Evolutionary conservation across 2,113 vertebrate genomes (phyloP), one percentile per base, ranked within the genome.

Genomic region (Pimephales promelas): DNA sequence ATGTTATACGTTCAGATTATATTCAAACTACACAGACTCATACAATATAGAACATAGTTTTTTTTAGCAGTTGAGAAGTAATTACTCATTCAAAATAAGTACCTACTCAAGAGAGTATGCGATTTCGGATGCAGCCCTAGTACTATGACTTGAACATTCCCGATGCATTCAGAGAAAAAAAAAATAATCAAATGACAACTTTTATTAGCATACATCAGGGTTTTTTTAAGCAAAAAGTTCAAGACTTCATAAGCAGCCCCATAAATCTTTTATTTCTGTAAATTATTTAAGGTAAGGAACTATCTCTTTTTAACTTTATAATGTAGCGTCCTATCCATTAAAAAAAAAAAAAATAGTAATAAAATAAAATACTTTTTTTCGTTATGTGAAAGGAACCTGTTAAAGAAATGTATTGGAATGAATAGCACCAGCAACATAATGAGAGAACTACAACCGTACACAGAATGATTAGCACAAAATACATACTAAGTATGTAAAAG

Each of bases 351-450:
- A n/a, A n/a, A n/a, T n/a, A n/a, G n/a, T n/a, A n/a, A n/a, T n/a
- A n/a, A n/a, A n/a, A n/a, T n/a, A n/a, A n/a, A n/a, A n/a, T n/a
- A n/a, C n/a, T n/a, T n/a, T n/a, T 72, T 59, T 68, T 82, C 5
- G 24, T 40, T 16, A 3, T 45, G 22, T 79, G 61, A 54, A 24
- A 84, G 11, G 61, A 74, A n/a, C 26, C 18, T 73, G 47, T 52
- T 52, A 61, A 80, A 80, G 26, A 49, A 76, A 16, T 66, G 47
- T 13, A n/a, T 28, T n/a, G 45, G 64, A 20, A 74, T n/a, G 24
- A 72, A 74, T 85, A 85, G 77, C 84, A 85, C 84, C 84, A 75
- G 72, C 61, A 43, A 85, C 20, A n/a, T 49, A 18, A 34, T 36
- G 54, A 75, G 34, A 85, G 16, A 83, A 85, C 49, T 61, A 73